A percentile compares a stretch with the other conserved stretches of the same genome.
phyloP scores from a whole-genome alignment of 1,140 invertebrate genomes.

The Pararge aegeria region DNA sequence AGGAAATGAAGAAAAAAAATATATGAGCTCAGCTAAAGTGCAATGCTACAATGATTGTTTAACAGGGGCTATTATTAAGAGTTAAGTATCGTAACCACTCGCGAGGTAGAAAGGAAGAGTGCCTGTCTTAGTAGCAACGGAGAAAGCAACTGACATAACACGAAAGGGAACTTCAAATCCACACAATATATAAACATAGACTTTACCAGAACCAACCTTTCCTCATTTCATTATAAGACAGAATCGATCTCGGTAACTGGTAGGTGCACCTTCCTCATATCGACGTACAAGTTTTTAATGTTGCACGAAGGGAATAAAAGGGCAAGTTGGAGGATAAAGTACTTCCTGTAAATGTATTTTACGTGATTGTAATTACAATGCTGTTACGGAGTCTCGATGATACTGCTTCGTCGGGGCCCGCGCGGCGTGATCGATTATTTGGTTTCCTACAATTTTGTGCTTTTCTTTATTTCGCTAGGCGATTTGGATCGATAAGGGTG shows the following conservation, averaged over 20 bases:
- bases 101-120: slow-evolving; percentile 74
- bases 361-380: slow-evolving; percentile 33
- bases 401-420: slow-evolving; percentile 23
- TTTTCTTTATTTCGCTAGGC: slow-evolving; percentile 65
- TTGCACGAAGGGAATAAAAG: slow-evolving; percentile 29
- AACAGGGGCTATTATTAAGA: no score
- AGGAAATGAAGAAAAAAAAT: no score
- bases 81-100: slow-evolving; percentile 15
- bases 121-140: slow-evolving; percentile 59
- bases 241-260: slow-evolving; percentile 44
- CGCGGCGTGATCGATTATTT: slow-evolving; percentile 58
- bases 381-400: slow-evolving; percentile 13
- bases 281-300: slow-evolving; percentile 50
- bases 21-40: no score
- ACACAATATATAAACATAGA: slow-evolving; percentile 41
- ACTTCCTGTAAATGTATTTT: slow-evolving; percentile 32
- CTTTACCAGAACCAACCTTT: slow-evolving; percentile 42
- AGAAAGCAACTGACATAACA: slow-evolving; percentile 66
- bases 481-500: slow-evolving; percentile 46
- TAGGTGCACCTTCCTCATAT: slow-evolving; percentile 58
- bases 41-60: no score
- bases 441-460: slow-evolving; percentile 54
- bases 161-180: slow-evolving; percentile 67
- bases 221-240: slow-evolving; percentile 43
- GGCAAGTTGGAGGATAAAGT: slow-evolving; percentile 34